Conservation (phyloP, 1,140 invertebrate species). For the Ridgeia piscesae region DNA sequence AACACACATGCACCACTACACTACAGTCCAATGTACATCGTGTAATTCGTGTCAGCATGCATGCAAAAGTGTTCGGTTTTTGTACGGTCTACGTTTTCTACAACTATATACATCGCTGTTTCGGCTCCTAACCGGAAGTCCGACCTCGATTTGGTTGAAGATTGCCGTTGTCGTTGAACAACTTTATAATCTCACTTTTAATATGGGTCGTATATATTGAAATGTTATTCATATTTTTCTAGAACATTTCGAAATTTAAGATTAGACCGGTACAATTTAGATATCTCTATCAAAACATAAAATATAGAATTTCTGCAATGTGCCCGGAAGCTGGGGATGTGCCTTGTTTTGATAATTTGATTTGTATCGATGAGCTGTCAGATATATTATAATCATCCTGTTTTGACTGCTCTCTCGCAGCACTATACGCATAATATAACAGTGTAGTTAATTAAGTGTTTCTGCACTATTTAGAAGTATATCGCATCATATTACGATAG, state of each 20-base stretch:
- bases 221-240: neutral
- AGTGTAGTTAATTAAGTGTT: neutral
- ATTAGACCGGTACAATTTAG: neutral
- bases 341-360: neutral
- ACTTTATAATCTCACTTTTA: neutral
- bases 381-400: neutral
- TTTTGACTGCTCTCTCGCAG: neutral
- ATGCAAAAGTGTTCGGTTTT: neutral
- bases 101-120: neutral
- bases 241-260: neutral
- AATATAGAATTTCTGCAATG: neutral
- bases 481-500: neutral
- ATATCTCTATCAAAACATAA: neutral
- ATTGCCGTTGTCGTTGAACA: neutral
- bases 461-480: neutral
- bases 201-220: neutral
- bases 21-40: neutral
- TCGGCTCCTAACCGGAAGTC: neutral
- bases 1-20: neutral
- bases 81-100: neutral
- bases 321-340: neutral
- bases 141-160: neutral
- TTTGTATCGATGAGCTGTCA: conserved; percentile 5
- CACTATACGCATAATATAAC: neutral
- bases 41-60: neutral